Conservation (phyloP, 1,140 invertebrate genomes). For the Leptinotarsa lineolata region DNA sequence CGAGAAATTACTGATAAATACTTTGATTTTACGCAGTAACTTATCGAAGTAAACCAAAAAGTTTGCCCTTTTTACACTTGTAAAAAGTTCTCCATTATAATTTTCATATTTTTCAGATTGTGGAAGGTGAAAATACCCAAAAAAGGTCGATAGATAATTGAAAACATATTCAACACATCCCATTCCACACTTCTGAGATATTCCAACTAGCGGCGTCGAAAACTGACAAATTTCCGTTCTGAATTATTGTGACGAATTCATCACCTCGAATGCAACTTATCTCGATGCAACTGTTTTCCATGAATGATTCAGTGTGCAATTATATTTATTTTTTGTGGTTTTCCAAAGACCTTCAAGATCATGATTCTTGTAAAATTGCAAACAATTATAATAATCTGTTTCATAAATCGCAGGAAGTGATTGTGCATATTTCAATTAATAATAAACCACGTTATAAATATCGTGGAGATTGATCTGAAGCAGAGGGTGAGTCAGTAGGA, state of each 20-base stretch:
- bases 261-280: neutral
- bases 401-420: constrained; percentile 19
- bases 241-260: neutral
- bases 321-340: constrained; percentile 17
- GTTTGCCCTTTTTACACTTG: no score
- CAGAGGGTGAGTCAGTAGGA: constrained; percentile 1
- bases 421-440: constrained; percentile 18
- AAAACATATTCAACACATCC: no score
- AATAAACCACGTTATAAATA: constrained; percentile 16
- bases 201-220: no score
- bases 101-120: no score
- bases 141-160: no score
- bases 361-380: constrained; percentile 8
- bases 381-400: constrained; percentile 18
- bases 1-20: no score
- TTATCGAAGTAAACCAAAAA: no score
- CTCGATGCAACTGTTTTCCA: constrained; percentile 7
- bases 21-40: no score
- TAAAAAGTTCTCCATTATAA: no score
- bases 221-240: no score
- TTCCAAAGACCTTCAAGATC: constrained; percentile 8
- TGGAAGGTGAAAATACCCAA: no score
- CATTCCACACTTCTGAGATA: no score
- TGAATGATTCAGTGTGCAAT: constrained; percentile 18
- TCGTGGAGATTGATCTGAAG: neutral